Percentiles rank a stretch among this genome's conserved stretches.
These are phyloP conservation scores for Cichlasoma orientale DNA, from an alignment of 2,797 vertebrate species.

Conservation along the genomic window DNA sequence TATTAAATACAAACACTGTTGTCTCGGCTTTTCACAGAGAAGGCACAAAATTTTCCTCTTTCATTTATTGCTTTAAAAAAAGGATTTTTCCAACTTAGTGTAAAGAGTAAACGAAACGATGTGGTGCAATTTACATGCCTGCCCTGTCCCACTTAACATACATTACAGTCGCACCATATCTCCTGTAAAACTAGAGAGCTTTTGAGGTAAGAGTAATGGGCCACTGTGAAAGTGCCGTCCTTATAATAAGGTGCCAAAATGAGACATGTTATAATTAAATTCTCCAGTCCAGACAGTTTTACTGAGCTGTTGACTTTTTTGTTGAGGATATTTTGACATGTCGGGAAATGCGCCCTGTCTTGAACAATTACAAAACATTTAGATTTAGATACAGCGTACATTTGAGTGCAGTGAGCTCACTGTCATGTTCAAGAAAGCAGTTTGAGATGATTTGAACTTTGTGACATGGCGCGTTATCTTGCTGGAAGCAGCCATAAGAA, in stretches of 20 bases:
- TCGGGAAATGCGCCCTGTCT: not conserved
- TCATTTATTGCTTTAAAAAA: not conserved
- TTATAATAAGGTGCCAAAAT: not conserved
- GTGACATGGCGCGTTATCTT: no score
- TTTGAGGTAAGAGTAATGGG: not conserved
- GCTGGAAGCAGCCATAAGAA: no score
- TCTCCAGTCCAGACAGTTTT: not conserved
- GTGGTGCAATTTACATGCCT: not conserved
- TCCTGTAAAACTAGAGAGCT: not conserved
- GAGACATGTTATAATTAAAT: constrained; percentile 1
- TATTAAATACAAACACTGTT: constrained; percentile 16
- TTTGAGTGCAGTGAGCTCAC: no score
- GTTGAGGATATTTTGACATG: not conserved
- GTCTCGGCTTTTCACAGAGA: constrained; percentile 1
- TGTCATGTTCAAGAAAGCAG: no score
- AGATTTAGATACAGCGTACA: not conserved
- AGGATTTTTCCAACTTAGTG: constrained; percentile 1
- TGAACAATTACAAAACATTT: not conserved
- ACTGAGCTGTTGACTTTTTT: not conserved
- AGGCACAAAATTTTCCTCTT: not conserved
- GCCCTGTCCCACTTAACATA: not conserved
- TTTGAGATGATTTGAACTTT: no score
- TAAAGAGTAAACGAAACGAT: not conserved
- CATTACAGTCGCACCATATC: not conserved
- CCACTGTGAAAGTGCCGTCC: not conserved